phyloP scores from a whole-genome alignment of 2,888 invertebrate species.

The Aromia moschata region DNA sequence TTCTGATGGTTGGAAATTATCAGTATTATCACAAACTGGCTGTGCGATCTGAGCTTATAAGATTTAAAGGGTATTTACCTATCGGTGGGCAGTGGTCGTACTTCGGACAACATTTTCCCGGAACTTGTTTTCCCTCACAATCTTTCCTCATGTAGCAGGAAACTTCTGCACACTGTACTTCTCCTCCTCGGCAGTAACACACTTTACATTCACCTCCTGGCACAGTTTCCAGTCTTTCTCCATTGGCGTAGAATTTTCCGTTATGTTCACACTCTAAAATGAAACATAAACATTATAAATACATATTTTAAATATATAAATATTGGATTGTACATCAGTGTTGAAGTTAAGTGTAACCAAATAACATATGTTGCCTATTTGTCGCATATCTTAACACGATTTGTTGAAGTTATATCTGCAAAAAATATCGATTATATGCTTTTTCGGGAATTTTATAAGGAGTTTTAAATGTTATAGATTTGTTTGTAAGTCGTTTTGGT shows the following conservation, averaged over 20 bases:
- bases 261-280: constrained; percentile 79
- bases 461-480: too few species aligned
- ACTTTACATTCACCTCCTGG: constrained; percentile 79
- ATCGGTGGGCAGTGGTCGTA: constrained; percentile 82
- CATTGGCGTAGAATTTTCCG: constrained; percentile 78
- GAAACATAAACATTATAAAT: background rate
- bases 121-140: constrained; percentile 76
- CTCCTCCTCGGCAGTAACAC: constrained; percentile 83
- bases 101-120: constrained; percentile 82
- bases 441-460: too few species aligned
- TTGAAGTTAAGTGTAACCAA: too few species aligned
- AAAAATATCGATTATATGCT: too few species aligned
- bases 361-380: too few species aligned
- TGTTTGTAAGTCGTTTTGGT: too few species aligned
- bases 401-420: too few species aligned
- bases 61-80: constrained; percentile 65
- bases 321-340: too few species aligned
- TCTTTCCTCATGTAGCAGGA: constrained; percentile 81
- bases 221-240: constrained; percentile 75
- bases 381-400: too few species aligned
- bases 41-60: background rate
- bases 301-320: too few species aligned
- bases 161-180: constrained; percentile 79
- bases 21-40: background rate
- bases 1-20: background rate